These are phyloP conservation scores for Lethenteron reissneri DNA, from an alignment of 2,113 vertebrate genomes.

Conservation along the genomic window DNA sequence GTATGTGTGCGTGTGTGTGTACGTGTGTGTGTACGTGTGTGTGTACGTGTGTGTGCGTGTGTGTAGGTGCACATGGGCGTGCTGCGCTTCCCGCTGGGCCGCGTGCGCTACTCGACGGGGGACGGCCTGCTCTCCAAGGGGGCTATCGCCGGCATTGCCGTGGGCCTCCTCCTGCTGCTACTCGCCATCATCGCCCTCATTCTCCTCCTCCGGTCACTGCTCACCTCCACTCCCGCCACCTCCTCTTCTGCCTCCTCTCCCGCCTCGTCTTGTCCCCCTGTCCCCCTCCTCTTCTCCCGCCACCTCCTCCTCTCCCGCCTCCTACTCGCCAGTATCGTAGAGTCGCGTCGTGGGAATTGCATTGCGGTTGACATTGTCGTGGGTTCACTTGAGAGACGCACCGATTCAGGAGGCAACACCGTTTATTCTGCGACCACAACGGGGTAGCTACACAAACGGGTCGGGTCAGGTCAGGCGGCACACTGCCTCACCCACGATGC, in stretches of 20 bases:
- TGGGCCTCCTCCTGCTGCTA: background rate
- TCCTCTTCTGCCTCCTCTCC: too few relatives aligned
- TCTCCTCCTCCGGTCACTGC: background rate
- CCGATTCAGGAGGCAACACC: background rate
- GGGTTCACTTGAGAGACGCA: background rate
- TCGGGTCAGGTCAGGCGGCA: too few relatives aligned
- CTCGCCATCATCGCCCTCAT: background rate
- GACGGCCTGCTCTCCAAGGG: background rate
- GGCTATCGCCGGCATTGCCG: background rate
- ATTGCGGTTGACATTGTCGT: background rate
- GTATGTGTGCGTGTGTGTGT: background rate
- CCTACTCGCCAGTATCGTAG: background rate
- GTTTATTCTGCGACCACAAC: background rate
- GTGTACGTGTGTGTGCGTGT: constrained; percentile 1
- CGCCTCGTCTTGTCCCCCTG: too few relatives aligned
- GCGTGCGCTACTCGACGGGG: background rate
- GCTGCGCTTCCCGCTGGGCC: background rate
- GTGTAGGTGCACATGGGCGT: background rate
- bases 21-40: background rate
- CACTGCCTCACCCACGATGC: too few relatives aligned
- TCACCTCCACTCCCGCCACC: too few relatives aligned
- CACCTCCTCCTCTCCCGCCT: too few relatives aligned
- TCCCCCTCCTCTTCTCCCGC: too few relatives aligned
- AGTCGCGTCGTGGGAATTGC: background rate
- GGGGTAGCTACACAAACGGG: too few relatives aligned